Base-by-base conservation (phyloP, 2,797 vertebrate genomes). In the Enteromius paludinosus region DNA sequence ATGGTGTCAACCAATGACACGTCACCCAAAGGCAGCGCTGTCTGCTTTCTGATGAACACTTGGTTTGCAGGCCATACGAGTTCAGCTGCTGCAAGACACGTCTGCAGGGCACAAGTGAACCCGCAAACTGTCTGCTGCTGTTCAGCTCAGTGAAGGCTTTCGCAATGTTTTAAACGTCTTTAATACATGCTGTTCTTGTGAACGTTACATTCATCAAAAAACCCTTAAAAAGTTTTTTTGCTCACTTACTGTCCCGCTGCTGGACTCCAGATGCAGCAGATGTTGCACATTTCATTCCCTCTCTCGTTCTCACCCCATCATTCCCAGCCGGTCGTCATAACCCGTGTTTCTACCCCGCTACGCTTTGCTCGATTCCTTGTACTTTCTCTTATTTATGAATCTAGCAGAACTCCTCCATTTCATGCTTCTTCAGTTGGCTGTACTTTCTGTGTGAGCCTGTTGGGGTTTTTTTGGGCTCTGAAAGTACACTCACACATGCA, bases 271-370 rank as follows among this genome's bases (percentile, higher is more conserved):
- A 72, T 35, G 84, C 23, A 88, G 84, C 89, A 91, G 88, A 89
- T 92, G 91, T 83, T 89, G 17, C 78, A 83, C 80, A 86, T 91
- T 91, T 91, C 85, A 90, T 79, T 76, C 30, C 33, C 49, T 43
- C 20, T 81, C 15, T 30, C 52, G 49, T 1, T 28, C 43, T 70
- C 72, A 85, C 23, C 75, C 49, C 69, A 54, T 73, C 54, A 84
- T 56, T 80, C 18, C 43, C 82, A 35, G 35, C 35, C 35, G 35
- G 35, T 7, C 35, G 7, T 35, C 35, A 35, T 35, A 35, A 35
- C 9, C 15, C 0, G 4, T 18, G 25, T 65, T 47, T 70, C 30
- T 8, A 52, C 20, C 70, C 47, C 1, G 7, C 18, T 18, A 54
- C 4, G 11, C 20, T 33, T 73, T 15, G 49, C 69, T 54, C 33